Conservation (phyloP, 2,888 invertebrate species). For the Orthosia cruda region DNA sequence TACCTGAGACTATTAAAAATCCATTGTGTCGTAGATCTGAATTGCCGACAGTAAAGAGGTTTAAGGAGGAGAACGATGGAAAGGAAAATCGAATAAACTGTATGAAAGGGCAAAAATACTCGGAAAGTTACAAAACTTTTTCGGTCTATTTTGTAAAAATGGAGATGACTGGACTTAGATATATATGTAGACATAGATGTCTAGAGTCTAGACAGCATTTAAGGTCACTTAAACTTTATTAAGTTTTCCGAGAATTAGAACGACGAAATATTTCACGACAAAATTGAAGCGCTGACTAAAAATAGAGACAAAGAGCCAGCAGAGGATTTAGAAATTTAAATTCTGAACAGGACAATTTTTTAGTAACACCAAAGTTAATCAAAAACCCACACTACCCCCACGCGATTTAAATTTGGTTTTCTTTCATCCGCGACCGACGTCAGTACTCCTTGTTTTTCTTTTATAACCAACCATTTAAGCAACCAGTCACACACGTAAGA, state of each 20-base stretch:
- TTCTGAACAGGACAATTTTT: constrained; percentile 8
- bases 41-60: too few species aligned
- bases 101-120: not conserved
- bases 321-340: constrained; percentile 27
- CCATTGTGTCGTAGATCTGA: too few species aligned
- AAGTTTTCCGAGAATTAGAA: constrained; percentile 1
- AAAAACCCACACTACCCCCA: constrained; percentile 9
- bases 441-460: constrained; percentile 45
- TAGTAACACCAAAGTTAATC: constrained; percentile 24
- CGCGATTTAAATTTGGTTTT: constrained; percentile 38
- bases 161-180: constrained; percentile 5
- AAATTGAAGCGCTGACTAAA: constrained; percentile 10
- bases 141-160: not conserved
- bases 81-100: not conserved
- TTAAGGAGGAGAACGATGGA: not conserved
- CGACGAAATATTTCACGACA: constrained; percentile 20
- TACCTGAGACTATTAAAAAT: too few species aligned
- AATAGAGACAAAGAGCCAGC: not conserved
- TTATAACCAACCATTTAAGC: constrained; percentile 3
- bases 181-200: not conserved
- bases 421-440: constrained; percentile 10
- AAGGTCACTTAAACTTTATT: constrained; percentile 35
- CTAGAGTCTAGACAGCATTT: constrained; percentile 42
- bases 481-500: not conserved
- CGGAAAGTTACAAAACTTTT: not conserved